Base-by-base conservation (phyloP, 2,113 vertebrate genomes). In the Pachyramphus minor region DNA sequence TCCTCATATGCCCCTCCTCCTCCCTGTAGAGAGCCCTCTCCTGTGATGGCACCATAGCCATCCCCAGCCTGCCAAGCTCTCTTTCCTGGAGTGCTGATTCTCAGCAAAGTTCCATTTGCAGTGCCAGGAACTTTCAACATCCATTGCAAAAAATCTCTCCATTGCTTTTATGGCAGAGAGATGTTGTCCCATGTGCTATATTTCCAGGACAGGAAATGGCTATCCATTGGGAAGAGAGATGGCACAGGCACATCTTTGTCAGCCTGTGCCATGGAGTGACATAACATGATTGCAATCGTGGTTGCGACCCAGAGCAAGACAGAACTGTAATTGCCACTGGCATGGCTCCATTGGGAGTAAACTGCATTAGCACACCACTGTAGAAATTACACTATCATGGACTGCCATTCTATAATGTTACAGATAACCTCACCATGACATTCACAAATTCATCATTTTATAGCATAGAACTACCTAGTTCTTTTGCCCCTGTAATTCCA, bases 11-110 rank as follows among this genome's bases (percentile, higher is more conserved):
- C 64, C 31, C 7, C 58, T 83, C 74, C 72, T 83, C 66, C 86
- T 69, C 41, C 21, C 58, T 71, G 58, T 58, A 94, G 62, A 63
- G 37, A 88, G 30, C 25, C 0, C 2, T 68, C 90, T 89, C 31
- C 45, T 77, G 12, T 45, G n/a, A 76, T 66, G 58, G 49, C 62
- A 79, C 42, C 79, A 59, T 3, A 66, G 35, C 62, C 5, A 8
- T 24, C 39, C 13, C 21, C 44, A 42, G 42, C 22, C 60, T 92
- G 84, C 50, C 93, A 95, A 86, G 42, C 64, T 84, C 37, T 33
- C 69, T 88, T 96, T 96, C 89, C 72, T 91, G 89, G 68, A 75
- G 80, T 25, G 64, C 63, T 87, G 59, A 80, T 82, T 82, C 85
- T 92, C 67, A 84, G 72, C 72, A 88, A 94, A 90, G n/a, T 64